A percentile compares a stretch with the other conserved stretches of the same genome.
Evolutionary conservation across 2,888 invertebrate genomes (phyloP).

Genomic region (Tachina fera): DNA sequence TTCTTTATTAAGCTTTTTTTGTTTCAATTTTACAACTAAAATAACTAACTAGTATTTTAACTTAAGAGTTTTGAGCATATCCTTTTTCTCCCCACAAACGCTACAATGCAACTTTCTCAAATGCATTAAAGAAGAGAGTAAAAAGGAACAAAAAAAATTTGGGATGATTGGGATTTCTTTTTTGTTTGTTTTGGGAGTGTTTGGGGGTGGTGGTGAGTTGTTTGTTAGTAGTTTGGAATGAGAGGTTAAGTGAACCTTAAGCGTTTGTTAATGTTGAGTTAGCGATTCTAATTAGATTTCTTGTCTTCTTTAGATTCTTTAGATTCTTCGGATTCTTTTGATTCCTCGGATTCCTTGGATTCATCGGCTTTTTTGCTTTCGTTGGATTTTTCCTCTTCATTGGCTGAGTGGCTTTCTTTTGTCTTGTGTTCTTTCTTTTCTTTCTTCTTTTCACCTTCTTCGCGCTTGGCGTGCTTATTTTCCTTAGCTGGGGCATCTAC

Average conservation of each 20-base stretch:
- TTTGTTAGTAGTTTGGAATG: slow-evolving; percentile 57
- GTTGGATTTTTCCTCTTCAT: slow-evolving; percentile 65
- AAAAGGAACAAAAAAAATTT: slow-evolving; percentile 26
- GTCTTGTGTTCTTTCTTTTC: slow-evolving; percentile 62
- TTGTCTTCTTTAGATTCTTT: slow-evolving; percentile 79
- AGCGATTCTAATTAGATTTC: slow-evolving; percentile 73
- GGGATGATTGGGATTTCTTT: slow-evolving; percentile 48
- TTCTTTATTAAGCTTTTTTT: slow-evolving; percentile 62
- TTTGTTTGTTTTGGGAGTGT: slow-evolving; percentile 20
- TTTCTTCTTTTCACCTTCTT: slow-evolving; percentile 73
- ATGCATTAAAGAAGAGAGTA: slow-evolving; percentile 10
- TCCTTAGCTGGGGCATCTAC: slow-evolving; percentile 74
- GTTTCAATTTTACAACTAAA: slow-evolving; percentile 76
- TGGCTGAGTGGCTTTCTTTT: slow-evolving; percentile 58
- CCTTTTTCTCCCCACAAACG: slow-evolving; percentile 22
- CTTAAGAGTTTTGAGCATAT: slow-evolving; percentile 68
- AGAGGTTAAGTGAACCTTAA: slow-evolving; percentile 71
- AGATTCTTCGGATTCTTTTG: slow-evolving; percentile 77
- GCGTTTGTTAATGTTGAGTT: slow-evolving; percentile 61
- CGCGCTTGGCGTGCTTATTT: slow-evolving; percentile 80
- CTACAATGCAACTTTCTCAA: slow-evolving; percentile 2
- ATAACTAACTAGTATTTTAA: slow-evolving; percentile 76
- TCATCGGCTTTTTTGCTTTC: slow-evolving; percentile 74
- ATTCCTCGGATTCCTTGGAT: slow-evolving; percentile 75
- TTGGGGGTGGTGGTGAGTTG: slow-evolving; percentile 30